Conservation (phyloP, 2,113 vertebrate genomes). For the Stictonetta naevosa region DNA sequence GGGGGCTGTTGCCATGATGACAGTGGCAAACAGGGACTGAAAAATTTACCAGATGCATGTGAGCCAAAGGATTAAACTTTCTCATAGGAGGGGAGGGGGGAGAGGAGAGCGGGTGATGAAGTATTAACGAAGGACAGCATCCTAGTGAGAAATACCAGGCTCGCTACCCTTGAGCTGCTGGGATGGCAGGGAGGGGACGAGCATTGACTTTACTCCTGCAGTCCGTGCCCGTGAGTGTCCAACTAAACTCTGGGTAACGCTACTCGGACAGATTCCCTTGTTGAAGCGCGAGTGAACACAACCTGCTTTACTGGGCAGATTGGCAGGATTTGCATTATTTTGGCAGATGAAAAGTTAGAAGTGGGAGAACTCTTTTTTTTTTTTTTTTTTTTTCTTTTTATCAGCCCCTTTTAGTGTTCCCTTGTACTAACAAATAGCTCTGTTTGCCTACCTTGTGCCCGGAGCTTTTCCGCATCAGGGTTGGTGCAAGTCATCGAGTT, state of each 20-base stretch:
- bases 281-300: neutral
- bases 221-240: neutral
- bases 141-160: constrained; percentile 43
- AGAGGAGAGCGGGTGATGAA: neutral
- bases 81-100: neutral
- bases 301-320: neutral
- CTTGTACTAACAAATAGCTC: neutral
- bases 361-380: neutral
- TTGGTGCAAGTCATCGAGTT: neutral
- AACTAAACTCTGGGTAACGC: neutral
- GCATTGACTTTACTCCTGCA: neutral
- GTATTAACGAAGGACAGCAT: neutral
- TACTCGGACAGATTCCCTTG: neutral
- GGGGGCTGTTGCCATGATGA: constrained; percentile 17
- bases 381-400: neutral
- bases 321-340: neutral
- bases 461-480: neutral
- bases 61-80: constrained; percentile 55
- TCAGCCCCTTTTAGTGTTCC: neutral
- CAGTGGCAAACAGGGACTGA: constrained; percentile 36
- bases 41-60: constrained; percentile 27
- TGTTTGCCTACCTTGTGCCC: neutral
- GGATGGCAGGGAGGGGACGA: neutral
- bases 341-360: neutral
- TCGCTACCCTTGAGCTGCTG: neutral